Percentiles rank a stretch among this genome's conserved stretches.
Evolutionary conservation across 2,797 vertebrate genomes (phyloP).

Genomic region (Cygnus olor): DNA sequence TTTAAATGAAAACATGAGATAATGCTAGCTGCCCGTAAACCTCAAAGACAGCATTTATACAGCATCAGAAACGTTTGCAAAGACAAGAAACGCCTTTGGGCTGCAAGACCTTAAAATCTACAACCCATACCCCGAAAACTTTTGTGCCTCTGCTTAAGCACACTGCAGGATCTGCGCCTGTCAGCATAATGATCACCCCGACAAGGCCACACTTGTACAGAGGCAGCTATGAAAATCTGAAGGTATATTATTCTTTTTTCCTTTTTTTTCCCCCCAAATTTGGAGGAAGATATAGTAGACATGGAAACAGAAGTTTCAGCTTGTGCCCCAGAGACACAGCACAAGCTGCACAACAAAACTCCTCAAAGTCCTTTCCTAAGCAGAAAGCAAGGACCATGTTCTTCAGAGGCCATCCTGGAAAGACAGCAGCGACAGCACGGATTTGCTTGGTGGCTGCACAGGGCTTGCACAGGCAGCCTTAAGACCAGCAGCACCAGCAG

Average conservation of each 20-base stretch:
- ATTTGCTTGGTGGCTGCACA: neutral
- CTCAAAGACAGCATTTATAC: neutral
- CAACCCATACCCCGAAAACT: neutral
- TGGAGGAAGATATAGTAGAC: neutral
- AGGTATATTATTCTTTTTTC: neutral
- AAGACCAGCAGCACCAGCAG: neutral
- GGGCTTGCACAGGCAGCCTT: neutral
- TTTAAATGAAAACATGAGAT: slow-evolving; percentile 11
- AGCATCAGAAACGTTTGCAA: slow-evolving; percentile 5
- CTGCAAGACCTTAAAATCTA: neutral
- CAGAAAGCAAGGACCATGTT: neutral
- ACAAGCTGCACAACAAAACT: neutral
- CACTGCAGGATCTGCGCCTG: accelerated
- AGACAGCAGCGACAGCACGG: neutral
- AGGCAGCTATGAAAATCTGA: neutral
- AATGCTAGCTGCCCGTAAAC: slow-evolving; percentile 6
- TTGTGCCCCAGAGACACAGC: neutral
- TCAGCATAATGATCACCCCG: neutral
- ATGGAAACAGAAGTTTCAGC: neutral
- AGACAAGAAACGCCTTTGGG: neutral
- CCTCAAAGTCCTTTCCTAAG: neutral
- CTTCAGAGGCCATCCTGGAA: neutral
- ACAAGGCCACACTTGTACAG: neutral
- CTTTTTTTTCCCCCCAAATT: neutral
- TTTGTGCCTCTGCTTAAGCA: neutral